Conservation (phyloP, 2,797 vertebrate species). For the Malurus leucopterus region DNA sequence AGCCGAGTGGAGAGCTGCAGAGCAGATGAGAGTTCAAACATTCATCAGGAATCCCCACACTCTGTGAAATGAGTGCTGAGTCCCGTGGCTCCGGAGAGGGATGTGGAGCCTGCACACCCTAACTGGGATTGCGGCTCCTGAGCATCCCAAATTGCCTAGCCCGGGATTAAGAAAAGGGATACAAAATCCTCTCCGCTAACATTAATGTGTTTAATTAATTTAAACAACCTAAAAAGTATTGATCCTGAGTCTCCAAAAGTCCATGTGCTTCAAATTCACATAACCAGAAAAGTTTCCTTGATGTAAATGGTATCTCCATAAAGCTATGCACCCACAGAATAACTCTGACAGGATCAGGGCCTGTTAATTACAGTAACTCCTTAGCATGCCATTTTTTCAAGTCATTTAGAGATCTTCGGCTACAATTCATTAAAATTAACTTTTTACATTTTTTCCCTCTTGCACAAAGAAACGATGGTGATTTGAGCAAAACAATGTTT, state of each 20-base stretch:
- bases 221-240: neutral
- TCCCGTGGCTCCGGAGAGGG: fast-evolving
- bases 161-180: no score
- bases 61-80: fast-evolving
- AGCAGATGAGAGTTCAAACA: fast-evolving
- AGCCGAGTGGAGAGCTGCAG: fast-evolving
- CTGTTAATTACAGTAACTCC: neutral
- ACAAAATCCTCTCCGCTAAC: neutral
- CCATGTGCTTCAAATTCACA: neutral
- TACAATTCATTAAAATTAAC: neutral
- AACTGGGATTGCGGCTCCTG: fast-evolving
- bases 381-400: neutral
- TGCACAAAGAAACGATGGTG: neutral
- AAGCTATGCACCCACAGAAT: neutral
- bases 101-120: fast-evolving
- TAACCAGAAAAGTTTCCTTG: neutral
- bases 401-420: neutral
- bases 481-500: neutral
- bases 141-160: neutral
- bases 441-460: neutral
- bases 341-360: neutral
- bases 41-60: fast-evolving
- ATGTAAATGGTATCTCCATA: neutral
- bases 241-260: neutral
- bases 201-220: neutral